Evolutionary conservation across 1,140 invertebrate genomes (phyloP).

Genomic region (Drosophila chauvacae): DNA sequence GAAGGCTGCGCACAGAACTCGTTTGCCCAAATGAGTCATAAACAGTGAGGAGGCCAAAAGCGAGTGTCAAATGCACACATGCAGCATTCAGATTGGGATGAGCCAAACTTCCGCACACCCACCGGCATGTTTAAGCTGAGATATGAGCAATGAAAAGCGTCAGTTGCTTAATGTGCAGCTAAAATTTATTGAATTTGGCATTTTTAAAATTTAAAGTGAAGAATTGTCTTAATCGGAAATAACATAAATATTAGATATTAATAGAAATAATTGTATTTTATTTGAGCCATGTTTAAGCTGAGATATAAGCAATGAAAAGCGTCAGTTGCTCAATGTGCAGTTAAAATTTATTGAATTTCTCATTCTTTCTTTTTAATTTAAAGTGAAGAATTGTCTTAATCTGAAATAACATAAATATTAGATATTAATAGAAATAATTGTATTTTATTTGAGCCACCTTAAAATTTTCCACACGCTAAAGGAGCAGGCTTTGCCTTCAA

Average conservation of each 20-base stretch:
- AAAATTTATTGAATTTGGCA: no score
- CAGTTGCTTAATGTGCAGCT: neutral
- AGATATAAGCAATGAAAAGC: neutral
- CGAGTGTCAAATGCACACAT: conserved; percentile 54
- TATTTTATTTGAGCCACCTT: conserved; percentile 35
- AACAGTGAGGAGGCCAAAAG: conserved; percentile 60
- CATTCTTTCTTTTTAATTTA: neutral
- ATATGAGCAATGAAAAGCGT: neutral
- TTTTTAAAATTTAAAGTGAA: neutral
- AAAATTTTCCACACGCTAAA: conserved; percentile 11
- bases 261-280: neutral
- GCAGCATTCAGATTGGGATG: conserved; percentile 50
- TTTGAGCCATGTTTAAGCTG: conserved; percentile 38
- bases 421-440: neutral
- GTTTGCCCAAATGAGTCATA: conserved; percentile 79
- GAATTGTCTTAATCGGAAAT: neutral
- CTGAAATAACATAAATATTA: neutral
- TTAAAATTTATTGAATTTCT: neutral
- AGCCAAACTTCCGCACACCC: conserved; percentile 16
- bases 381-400: neutral
- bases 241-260: neutral
- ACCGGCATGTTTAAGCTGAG: conserved; percentile 7
- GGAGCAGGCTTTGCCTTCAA: conserved; percentile 21
- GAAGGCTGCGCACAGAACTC: conserved; percentile 38
- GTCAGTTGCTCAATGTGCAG: neutral